Evolutionary conservation across 2,113 vertebrate species (phyloP).

Genomic region (Genyomyrus donnyi): DNA sequence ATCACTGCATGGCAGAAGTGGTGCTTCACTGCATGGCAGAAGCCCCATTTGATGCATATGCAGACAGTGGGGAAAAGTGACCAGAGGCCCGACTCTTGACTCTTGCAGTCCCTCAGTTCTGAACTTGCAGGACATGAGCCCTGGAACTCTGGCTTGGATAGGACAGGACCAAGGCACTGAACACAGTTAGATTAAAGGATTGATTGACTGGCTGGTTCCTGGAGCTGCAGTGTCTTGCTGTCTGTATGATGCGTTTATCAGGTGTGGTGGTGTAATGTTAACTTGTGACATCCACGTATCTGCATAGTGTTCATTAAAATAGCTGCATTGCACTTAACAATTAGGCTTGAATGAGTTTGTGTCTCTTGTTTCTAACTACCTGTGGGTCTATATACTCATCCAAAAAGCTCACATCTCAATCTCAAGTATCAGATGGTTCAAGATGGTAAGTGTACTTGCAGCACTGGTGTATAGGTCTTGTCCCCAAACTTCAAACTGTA

Average conservation of each 20-base stretch:
- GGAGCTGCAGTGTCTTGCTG: neutral
- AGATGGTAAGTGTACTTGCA: too few relatives aligned
- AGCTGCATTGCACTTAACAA: conserved; percentile 32
- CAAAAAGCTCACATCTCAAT: neutral
- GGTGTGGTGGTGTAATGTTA: neutral
- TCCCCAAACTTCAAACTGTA: neutral
- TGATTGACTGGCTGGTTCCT: neutral
- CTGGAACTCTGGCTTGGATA: neutral
- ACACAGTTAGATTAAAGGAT: neutral
- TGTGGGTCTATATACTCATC: neutral
- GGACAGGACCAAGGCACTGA: neutral
- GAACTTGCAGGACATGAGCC: neutral
- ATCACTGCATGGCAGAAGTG: neutral
- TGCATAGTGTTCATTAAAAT: conserved; percentile 46
- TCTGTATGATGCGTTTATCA: conserved; percentile 32
- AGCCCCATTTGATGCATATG: neutral
- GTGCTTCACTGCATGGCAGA: neutral
- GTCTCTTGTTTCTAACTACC: neutral
- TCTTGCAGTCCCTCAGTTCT: neutral
- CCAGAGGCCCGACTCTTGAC: neutral
- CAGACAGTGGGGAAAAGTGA: too few relatives aligned
- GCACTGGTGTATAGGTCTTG: neutral
- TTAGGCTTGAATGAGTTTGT: neutral
- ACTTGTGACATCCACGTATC: conserved; percentile 12
- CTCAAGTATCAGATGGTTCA: neutral